A percentile compares a stretch with the other conserved stretches of the same genome.
Evolutionary conservation across 2,888 invertebrate species (phyloP).

Genomic region (Brachyptera risi): DNA sequence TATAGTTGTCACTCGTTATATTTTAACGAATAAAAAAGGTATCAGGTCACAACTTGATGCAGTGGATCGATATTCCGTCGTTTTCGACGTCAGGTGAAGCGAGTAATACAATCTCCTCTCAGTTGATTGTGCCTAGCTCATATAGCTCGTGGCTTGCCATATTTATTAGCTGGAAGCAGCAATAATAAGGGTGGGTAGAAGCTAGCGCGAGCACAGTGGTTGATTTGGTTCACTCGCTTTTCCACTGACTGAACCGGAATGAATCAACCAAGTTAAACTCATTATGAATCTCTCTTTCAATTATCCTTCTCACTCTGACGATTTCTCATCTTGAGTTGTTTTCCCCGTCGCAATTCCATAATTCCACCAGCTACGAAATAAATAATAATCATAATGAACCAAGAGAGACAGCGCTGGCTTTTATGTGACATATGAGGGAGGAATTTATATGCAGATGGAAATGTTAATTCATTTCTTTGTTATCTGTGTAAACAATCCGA

Average conservation of each 20-base stretch:
- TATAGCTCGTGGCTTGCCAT: not conserved
- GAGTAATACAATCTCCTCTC: not conserved
- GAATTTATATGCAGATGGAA: constrained; percentile 14
- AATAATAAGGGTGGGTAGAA: too few relatives aligned
- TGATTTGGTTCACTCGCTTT: too few relatives aligned
- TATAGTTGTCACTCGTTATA: too few relatives aligned
- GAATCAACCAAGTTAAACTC: constrained; percentile 6
- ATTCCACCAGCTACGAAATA: not conserved
- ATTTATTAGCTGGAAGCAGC: not conserved
- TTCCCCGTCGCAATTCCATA: not conserved
- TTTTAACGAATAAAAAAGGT: too few relatives aligned
- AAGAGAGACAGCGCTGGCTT: too few relatives aligned
- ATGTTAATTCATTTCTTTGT: constrained; percentile 12
- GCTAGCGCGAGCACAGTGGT: too few relatives aligned
- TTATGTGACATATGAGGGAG: too few relatives aligned
- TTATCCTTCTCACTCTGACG: not conserved
- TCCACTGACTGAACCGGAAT: not conserved
- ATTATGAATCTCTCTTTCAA: constrained; percentile 10
- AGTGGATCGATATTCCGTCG: not conserved
- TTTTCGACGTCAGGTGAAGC: not conserved
- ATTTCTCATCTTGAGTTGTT: not conserved
- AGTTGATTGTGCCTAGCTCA: not conserved
- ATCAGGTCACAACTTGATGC: too few relatives aligned
- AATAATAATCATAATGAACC: too few relatives aligned
- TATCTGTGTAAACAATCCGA: constrained; percentile 7